Evolutionary conservation across 2,888 invertebrate genomes (phyloP), one percentile per base, ranked within the genome.

Genomic region (Athalia cordata): DNA sequence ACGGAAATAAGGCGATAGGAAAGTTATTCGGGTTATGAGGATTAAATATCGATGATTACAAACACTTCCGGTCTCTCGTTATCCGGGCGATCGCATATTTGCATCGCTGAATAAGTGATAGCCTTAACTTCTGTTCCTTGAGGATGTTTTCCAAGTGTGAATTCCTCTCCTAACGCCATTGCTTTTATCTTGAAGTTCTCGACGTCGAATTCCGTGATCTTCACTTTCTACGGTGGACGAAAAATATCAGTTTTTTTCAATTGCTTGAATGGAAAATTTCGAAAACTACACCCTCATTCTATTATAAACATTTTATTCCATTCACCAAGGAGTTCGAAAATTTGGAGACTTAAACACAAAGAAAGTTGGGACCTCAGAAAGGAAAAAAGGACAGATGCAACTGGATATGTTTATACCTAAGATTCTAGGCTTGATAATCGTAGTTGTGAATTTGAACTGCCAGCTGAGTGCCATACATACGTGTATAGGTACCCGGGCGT

Each of bases 41-140:
- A 80, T 92, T 91, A 99, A 91, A 99, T 99, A 92, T 99, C 99
- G 90, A 99, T 96, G 90, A 99, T 99, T 85, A 99, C 99, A 94
- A 96, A 99, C 66, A 99, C 92, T 93, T 99, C 97, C 91, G 93
- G 94, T 86, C 93, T 93, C 82, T 93, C 93, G 85, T 93, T 93
- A 83, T 95, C 92, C 64, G 94, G 93, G 83, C 93, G 92, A 86
- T 95, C 94, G 83, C 97, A 91, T 82, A 96, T 93, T 92, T 99
- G 99, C 99, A 99, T 99, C 77, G 98, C 98, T 6, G 99, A 99
- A 91, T 99, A 99, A 4, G 99, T 99, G 82, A 99, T 99, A 52
- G 99, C 99, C 90, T 99, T 99, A 3, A 99, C 98, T 92, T 99
- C 99, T 3, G 97, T 95, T 11, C 99, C 99, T 91, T 98, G 99